Conservation (phyloP, 1,140 invertebrate species). For the Aporrectodea caliginosa region DNA sequence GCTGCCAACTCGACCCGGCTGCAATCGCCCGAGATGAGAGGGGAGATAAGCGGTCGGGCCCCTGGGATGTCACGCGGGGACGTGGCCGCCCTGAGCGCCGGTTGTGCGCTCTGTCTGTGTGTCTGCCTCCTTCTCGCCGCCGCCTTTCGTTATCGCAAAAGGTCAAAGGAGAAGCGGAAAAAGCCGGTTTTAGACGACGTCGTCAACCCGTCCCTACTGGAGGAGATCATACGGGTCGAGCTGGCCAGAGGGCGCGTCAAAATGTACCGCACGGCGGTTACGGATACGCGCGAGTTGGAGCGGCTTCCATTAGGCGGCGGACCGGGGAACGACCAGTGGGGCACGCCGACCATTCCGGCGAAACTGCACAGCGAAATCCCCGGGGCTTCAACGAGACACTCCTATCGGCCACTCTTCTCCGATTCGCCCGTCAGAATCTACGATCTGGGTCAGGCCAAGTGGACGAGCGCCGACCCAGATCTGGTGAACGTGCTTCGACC, state of each 20-base stretch:
- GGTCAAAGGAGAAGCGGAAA: not conserved
- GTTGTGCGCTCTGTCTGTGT: not conserved
- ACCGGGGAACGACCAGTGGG: too few species aligned
- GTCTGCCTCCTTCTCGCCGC: not conserved
- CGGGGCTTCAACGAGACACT: not conserved
- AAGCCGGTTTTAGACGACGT: not conserved
- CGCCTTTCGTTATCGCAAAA: not conserved
- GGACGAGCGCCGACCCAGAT: not conserved
- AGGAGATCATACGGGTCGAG: not conserved
- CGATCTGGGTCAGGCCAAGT: not conserved
- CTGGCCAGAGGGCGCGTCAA: not conserved
- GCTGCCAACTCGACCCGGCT: not conserved
- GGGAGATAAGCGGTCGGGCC: not conserved
- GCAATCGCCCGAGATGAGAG: not conserved
- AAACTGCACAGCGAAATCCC: not conserved
- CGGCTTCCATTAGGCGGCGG: not conserved
- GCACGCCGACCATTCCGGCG: not conserved
- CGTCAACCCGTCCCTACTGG: not conserved
- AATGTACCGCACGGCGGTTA: not conserved
- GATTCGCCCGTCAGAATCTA: not conserved
- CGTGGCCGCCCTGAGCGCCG: not conserved
- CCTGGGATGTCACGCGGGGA: not conserved
- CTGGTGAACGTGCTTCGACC: not conserved
- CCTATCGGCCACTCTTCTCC: not conserved
- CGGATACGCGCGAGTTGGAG: not conserved